These are phyloP conservation scores for Drosophila kanekoi DNA, from an alignment of 2,888 invertebrate genomes.

Conservation along the genomic window DNA sequence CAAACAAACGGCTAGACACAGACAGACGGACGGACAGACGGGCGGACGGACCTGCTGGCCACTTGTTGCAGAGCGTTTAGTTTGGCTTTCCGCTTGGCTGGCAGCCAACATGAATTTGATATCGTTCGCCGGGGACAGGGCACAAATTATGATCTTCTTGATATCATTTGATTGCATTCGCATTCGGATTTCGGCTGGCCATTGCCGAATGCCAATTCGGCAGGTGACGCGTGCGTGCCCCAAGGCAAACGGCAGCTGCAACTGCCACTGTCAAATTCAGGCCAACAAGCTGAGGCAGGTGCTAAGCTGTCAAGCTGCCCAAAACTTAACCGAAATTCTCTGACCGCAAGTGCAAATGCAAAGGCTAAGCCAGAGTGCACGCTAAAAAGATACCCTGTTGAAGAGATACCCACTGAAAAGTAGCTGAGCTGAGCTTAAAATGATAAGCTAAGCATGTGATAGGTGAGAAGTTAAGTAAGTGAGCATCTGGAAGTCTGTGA, in stretches of 20 bases:
- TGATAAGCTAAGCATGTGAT: not conserved
- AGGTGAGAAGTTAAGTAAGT: too few relatives aligned
- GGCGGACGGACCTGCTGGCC: constrained; percentile 21
- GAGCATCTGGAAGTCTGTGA: too few relatives aligned
- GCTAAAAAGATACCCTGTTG: constrained; percentile 8
- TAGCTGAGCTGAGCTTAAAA: too few relatives aligned
- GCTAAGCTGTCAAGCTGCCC: constrained; percentile 22
- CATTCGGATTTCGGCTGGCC: constrained; percentile 4
- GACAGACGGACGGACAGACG: constrained; percentile 5
- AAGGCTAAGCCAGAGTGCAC: not conserved
- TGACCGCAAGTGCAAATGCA: constrained; percentile 5
- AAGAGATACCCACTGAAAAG: too few relatives aligned
- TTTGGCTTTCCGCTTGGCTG: constrained; percentile 67
- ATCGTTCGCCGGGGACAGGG: constrained; percentile 30
- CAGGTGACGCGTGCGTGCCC: constrained; percentile 27
- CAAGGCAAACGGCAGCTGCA: constrained; percentile 25
- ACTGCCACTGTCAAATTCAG: constrained; percentile 12
- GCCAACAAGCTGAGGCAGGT: constrained; percentile 22
- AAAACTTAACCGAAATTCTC: not conserved
- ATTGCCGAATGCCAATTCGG: not conserved
- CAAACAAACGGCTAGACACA: constrained; percentile 48
- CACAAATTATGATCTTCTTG: constrained; percentile 12
- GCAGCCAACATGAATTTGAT: constrained; percentile 57
- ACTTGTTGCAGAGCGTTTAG: constrained; percentile 44
- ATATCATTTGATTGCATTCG: constrained; percentile 12